Conservation (phyloP, 2,888 invertebrate genomes). For the Amiota communis region DNA sequence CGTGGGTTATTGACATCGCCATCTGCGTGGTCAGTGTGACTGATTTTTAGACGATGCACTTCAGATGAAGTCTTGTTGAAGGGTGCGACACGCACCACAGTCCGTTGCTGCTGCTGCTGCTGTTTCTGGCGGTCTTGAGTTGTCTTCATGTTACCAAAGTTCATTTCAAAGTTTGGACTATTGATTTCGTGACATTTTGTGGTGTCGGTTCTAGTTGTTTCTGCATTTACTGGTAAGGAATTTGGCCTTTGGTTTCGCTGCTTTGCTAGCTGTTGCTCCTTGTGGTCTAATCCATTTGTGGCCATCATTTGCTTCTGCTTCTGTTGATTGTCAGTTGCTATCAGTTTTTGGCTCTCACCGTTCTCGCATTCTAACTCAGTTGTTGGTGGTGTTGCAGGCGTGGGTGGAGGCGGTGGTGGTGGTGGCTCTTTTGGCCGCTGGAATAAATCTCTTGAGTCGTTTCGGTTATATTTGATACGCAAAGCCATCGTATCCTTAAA, state of each 20-base stretch:
- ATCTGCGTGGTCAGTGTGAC: constrained; percentile 75
- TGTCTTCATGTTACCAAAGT: constrained; percentile 8
- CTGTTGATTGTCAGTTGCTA: constrained; percentile 15
- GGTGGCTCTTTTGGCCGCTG: constrained; percentile 73
- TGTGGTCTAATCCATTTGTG: constrained; percentile 60
- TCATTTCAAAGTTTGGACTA: constrained; percentile 30
- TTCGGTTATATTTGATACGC: constrained; percentile 78
- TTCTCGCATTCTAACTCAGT: constrained; percentile 27
- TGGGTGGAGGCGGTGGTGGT: constrained; percentile 74
- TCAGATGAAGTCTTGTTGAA: constrained; percentile 70
- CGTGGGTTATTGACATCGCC: neutral
- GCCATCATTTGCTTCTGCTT: constrained; percentile 1
- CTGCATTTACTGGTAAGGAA: constrained; percentile 56
- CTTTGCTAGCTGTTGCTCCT: constrained; percentile 23
- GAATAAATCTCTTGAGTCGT: constrained; percentile 79
- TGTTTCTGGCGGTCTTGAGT: constrained; percentile 4
- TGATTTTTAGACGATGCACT: constrained; percentile 76
- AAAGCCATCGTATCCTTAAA: constrained; percentile 88
- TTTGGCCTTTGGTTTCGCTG: constrained; percentile 74
- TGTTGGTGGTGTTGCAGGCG: constrained; percentile 53
- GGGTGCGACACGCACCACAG: constrained; percentile 74
- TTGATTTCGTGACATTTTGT: constrained; percentile 43
- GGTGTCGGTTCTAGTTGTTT: constrained; percentile 33
- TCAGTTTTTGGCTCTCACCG: constrained; percentile 32
- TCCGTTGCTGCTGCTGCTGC: constrained; percentile 58